Evolutionary conservation across 2,113 vertebrate species (phyloP).

Genomic region (Notarius lentiginosus): DNA sequence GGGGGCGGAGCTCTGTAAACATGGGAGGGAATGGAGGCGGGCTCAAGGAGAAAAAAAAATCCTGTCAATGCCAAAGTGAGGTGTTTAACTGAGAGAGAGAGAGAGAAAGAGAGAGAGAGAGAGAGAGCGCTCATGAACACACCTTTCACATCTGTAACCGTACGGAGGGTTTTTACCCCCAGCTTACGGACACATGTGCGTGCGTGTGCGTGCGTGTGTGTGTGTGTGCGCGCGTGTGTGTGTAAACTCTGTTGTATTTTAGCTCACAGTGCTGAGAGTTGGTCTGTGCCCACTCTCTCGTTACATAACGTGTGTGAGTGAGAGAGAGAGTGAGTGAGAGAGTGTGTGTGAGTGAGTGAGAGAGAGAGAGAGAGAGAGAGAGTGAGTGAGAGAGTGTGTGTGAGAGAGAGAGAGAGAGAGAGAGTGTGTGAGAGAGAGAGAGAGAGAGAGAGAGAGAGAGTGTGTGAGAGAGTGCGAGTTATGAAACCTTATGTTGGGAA

Average conservation of each 20-base stretch:
- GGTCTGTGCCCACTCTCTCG: slow-evolving; percentile 44
- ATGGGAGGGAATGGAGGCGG: background rate
- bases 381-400: background rate
- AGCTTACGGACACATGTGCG: background rate
- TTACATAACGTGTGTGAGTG: slow-evolving; percentile 63
- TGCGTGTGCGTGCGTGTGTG: background rate
- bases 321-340: background rate
- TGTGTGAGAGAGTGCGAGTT: slow-evolving; percentile 41
- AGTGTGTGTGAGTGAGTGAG: background rate
- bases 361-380: background rate
- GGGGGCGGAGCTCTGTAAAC: background rate
- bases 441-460: background rate
- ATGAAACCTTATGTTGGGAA: slow-evolving; percentile 71
- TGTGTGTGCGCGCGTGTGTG: background rate
- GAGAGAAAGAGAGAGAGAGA: too few relatives aligned
- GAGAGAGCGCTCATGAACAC: background rate
- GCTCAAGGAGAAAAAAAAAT: background rate
- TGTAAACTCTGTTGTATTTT: background rate
- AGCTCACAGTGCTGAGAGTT: background rate
- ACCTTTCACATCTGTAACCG: background rate
- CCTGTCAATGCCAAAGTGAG: background rate
- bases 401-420: background rate
- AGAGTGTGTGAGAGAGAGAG: too few relatives aligned
- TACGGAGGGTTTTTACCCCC: too few relatives aligned
- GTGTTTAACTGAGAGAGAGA: background rate